A percentile compares a stretch with the other conserved stretches of the same genome.
Conservation (phyloP, 2,797 vertebrate species). For the Malacoctenus gilli region DNA sequence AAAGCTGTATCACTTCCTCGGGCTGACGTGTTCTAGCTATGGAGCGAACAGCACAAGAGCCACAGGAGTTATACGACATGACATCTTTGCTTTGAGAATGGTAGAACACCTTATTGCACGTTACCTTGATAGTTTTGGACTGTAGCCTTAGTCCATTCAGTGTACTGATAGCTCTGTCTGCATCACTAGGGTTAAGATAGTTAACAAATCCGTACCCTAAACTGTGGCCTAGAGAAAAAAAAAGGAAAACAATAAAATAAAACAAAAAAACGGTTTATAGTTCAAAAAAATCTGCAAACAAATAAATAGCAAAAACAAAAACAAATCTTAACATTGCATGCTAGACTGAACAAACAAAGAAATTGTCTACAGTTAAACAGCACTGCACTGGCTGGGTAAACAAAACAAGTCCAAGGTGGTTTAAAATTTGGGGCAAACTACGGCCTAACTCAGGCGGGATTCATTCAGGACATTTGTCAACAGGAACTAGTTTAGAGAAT, state of each 20-base stretch:
- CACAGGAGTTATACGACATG: slow-evolving; percentile 78
- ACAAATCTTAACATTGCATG: slow-evolving; percentile 81
- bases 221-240: slow-evolving; percentile 88
- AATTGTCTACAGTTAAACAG: slow-evolving; percentile 56
- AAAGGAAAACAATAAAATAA: slow-evolving; percentile 83
- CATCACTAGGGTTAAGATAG: slow-evolving; percentile 98
- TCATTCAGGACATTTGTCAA: slow-evolving; percentile 23
- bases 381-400: slow-evolving; percentile 44
- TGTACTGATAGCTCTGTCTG: slow-evolving; percentile 99
- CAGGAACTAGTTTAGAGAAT: slow-evolving; percentile 36
- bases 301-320: slow-evolving; percentile 81
- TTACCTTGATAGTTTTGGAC: slow-evolving; percentile 99
- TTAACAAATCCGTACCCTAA: slow-evolving; percentile 99
- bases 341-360: slow-evolving; percentile 67
- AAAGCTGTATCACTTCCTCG: slow-evolving; percentile 59
- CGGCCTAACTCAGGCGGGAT: slow-evolving; percentile 32
- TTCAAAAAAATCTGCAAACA: slow-evolving; percentile 82
- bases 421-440: slow-evolving; percentile 42
- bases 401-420: slow-evolving; percentile 48
- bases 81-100: slow-evolving; percentile 84
- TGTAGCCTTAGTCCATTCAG: slow-evolving; percentile 99
- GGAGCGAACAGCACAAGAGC: slow-evolving; percentile 73
- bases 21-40: slow-evolving; percentile 74
- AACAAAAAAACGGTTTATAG: slow-evolving; percentile 81
- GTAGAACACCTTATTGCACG: slow-evolving; percentile 86